A percentile compares a stretch with the other conserved stretches of the same genome.
These are phyloP conservation scores for Mesorhabditis spiculigera DNA, from an alignment of 2,888 invertebrate genomes.

Conservation along the genomic window DNA sequence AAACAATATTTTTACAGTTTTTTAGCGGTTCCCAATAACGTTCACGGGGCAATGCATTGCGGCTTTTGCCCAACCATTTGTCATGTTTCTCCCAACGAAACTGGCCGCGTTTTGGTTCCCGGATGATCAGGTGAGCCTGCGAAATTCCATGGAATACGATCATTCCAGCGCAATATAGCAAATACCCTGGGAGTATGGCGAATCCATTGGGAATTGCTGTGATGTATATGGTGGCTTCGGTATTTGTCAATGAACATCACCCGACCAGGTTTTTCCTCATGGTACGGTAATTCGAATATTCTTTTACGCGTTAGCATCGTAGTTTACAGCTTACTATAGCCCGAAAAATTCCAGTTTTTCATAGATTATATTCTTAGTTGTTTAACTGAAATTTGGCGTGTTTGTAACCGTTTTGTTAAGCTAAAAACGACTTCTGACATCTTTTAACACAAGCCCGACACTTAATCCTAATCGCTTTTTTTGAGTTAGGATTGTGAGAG, in stretches of 20 bases:
- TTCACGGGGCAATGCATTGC: slow-evolving; percentile 59
- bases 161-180: slow-evolving; percentile 56
- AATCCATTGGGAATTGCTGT: slow-evolving; percentile 63
- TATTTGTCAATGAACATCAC: slow-evolving; percentile 55
- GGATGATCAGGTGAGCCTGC: slow-evolving; percentile 3
- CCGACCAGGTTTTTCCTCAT: slow-evolving; percentile 54
- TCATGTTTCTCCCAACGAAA: slow-evolving; percentile 64
- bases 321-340: no score
- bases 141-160: not conserved
- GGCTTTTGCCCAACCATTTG: slow-evolving; percentile 63
- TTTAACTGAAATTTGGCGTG: no score
- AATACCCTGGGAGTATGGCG: slow-evolving; percentile 61
- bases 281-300: slow-evolving; percentile 23
- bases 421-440: no score
- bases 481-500: no score
- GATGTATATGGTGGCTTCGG: slow-evolving; percentile 61
- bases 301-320: no score
- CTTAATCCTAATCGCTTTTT: no score
- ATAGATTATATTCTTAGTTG: no score
- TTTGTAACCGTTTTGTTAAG: no score
- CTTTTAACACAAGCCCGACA: no score
- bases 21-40: slow-evolving; percentile 32
- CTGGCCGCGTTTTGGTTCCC: slow-evolving; percentile 57
- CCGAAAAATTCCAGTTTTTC: no score
- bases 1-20: not conserved